These are phyloP conservation scores for Gymnothorax javanicus DNA, from an alignment of 2,797 vertebrate species.

Conservation along the genomic window DNA sequence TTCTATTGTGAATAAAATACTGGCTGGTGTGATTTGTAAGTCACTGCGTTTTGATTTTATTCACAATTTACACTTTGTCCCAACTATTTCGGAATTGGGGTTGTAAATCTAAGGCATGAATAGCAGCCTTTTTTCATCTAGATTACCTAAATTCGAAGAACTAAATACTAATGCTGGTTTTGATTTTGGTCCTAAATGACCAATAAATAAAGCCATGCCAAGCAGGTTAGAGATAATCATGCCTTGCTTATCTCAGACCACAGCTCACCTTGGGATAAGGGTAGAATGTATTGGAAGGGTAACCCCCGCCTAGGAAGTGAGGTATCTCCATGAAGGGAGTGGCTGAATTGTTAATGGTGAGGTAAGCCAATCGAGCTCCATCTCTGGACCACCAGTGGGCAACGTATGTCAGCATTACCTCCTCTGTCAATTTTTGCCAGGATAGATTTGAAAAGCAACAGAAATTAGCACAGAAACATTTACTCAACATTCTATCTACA, in stretches of 20 bases:
- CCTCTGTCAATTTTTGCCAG: constrained; percentile 65
- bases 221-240: neutral
- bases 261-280: constrained; percentile 79
- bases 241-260: neutral
- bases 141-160: neutral
- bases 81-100: too few relatives aligned
- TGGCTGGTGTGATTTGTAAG: too few relatives aligned
- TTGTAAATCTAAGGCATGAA: neutral
- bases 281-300: constrained; percentile 74
- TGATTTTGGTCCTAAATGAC: neutral
- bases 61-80: too few relatives aligned
- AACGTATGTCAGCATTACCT: constrained; percentile 70
- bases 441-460: constrained; percentile 9
- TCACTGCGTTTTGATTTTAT: too few relatives aligned
- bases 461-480: constrained; percentile 22
- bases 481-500: neutral
- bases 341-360: constrained; percentile 79
- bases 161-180: neutral
- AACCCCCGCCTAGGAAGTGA: constrained; percentile 77
- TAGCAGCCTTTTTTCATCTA: neutral
- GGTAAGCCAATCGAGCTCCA: constrained; percentile 77
- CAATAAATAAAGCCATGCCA: neutral
- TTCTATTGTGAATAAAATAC: too few relatives aligned
- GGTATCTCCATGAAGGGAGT: constrained; percentile 83
- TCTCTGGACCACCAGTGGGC: constrained; percentile 83